Percentiles rank a stretch among this genome's conserved stretches.
phyloP scores from a whole-genome alignment of 64 coral and sea anemone species.

The Stylophora pistillata region DNA sequence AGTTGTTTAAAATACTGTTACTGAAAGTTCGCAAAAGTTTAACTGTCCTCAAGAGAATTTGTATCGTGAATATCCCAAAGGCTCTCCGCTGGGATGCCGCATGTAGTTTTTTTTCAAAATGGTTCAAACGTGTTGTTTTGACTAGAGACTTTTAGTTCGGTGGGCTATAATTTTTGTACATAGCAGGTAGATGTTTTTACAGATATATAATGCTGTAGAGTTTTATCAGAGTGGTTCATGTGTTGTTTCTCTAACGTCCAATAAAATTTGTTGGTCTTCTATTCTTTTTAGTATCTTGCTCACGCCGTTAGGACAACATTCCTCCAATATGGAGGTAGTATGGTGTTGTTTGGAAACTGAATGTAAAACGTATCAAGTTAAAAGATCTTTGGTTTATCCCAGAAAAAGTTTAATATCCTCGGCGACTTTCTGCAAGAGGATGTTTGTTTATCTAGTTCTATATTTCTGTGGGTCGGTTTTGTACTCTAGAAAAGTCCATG shows the following conservation, averaged over 20 bases:
- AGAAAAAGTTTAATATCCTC: no score
- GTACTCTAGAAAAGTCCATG: no score
- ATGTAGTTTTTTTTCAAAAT: neutral
- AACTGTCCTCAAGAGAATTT: neutral
- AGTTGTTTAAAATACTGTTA: neutral
- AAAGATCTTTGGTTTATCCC: no score
- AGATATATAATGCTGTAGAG: neutral
- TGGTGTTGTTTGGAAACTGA: no score
- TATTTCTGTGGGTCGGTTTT: no score
- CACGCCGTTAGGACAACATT: no score
- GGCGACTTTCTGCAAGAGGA: no score
- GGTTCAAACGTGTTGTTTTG: neutral
- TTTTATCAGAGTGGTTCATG: constrained; percentile 6
- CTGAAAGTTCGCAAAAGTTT: neutral
- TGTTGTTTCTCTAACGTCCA: neutral
- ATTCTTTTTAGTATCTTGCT: no score
- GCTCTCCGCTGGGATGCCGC: neutral
- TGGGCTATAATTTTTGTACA: neutral
- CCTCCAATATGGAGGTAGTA: no score
- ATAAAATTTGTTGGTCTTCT: constrained; percentile 5
- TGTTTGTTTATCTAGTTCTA: no score
- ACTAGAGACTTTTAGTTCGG: neutral
- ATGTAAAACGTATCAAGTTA: no score
- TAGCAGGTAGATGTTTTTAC: neutral
- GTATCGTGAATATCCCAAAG: neutral